A percentile compares a stretch with the other conserved stretches of the same genome.
Evolutionary conservation across 2,888 invertebrate genomes (phyloP).

Genomic region (Merodon equestris): DNA sequence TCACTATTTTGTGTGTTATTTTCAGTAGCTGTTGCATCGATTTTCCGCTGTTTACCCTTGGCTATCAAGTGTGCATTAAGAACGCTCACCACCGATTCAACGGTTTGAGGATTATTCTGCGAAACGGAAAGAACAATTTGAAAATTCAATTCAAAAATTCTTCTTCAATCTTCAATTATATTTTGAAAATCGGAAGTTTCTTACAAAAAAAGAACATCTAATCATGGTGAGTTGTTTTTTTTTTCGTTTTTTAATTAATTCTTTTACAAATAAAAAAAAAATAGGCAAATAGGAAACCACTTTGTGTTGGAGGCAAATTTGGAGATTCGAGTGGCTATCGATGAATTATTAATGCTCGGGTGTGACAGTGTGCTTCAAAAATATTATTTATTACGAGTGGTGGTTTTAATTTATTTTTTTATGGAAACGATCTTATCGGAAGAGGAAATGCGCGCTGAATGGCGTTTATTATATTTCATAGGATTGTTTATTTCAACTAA

Average conservation of each 20-base stretch:
- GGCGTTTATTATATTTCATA: conserved; percentile 7
- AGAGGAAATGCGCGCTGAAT: conserved; percentile 36
- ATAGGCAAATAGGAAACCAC: no score
- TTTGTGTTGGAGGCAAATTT: neutral
- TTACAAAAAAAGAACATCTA: neutral
- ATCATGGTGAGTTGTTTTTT: conserved; percentile 62
- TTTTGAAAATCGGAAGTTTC: no score
- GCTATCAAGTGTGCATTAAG: conserved; percentile 40
- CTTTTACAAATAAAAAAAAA: no score
- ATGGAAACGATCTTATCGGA: conserved; percentile 46
- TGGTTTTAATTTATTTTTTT: conserved; percentile 7
- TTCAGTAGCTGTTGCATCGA: conserved; percentile 55
- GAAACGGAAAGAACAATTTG: conserved; percentile 1
- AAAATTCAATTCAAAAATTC: conserved; percentile 15
- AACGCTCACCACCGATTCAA: conserved; percentile 36
- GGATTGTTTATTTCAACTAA: conserved; percentile 5
- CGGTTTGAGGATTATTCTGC: conserved; percentile 53
- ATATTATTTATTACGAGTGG: conserved; percentile 10
- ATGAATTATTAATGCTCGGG: conserved; percentile 60
- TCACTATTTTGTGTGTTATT: conserved; percentile 58
- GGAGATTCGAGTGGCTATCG: neutral
- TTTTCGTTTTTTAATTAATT: conserved; percentile 30
- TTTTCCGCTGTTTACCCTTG: conserved; percentile 32
- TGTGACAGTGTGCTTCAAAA: conserved; percentile 33
- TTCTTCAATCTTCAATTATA: no score